phyloP scores from a whole-genome alignment of 92 coral and sea anemone genomes.

The Porites rus region DNA sequence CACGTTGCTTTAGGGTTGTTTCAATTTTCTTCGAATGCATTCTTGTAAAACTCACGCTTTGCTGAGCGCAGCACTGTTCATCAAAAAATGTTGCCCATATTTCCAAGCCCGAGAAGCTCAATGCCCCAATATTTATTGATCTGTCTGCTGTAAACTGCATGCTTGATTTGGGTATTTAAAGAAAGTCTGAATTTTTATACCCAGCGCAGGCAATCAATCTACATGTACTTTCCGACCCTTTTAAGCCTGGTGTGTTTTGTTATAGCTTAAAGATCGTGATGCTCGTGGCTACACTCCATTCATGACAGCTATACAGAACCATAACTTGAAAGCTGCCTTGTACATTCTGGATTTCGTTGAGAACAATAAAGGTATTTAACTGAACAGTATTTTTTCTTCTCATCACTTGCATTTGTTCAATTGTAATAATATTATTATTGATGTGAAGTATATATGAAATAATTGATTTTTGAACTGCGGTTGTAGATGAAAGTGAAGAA shows the following conservation, averaged over 20 bases:
- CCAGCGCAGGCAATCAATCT: neutral
- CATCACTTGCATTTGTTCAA: neutral
- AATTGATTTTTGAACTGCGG: too few species aligned
- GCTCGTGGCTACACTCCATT: conserved; percentile 92
- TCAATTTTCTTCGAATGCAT: too few species aligned
- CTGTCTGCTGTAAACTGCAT: neutral
- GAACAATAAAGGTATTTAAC: conserved; percentile 61
- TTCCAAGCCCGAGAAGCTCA: too few species aligned
- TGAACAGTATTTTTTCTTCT: neutral
- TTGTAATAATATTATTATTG: too few species aligned
- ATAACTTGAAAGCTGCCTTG: conserved; percentile 85
- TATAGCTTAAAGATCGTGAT: conserved; percentile 82
- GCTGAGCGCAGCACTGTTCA: too few species aligned
- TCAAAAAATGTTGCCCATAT: too few species aligned
- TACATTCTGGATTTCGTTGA: conserved; percentile 83
- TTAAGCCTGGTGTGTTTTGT: neutral
- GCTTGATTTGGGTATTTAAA: neutral
- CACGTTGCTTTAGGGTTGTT: too few species aligned
- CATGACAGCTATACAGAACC: conserved; percentile 87
- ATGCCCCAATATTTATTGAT: too few species aligned
- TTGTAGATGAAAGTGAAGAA: too few species aligned
- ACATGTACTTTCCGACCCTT: neutral
- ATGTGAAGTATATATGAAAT: too few species aligned
- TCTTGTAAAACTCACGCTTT: too few species aligned
- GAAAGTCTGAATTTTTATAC: neutral